Conservation (phyloP, 2,888 invertebrate species). For the Holacanthella duospinosa region DNA sequence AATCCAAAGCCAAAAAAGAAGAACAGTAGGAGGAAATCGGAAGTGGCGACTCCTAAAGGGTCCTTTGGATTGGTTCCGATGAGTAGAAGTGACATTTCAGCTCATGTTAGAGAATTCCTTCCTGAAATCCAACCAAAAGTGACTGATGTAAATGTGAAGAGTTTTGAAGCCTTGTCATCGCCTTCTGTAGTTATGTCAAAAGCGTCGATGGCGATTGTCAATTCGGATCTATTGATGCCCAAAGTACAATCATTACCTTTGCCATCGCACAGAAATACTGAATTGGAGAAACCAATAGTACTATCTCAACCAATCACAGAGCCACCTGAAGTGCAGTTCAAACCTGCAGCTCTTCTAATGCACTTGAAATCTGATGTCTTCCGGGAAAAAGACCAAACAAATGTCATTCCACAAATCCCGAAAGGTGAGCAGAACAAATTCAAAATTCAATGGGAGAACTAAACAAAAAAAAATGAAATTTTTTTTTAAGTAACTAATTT, state of each 20-base stretch:
- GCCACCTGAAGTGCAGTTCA: no score
- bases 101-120: background rate
- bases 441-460: no score
- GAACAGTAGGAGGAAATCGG: background rate
- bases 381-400: background rate
- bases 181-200: background rate
- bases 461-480: no score
- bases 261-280: background rate
- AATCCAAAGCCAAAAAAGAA: no score
- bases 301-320: background rate
- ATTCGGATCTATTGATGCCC: no score
- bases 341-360: background rate
- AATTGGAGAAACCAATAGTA: background rate
- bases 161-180: background rate
- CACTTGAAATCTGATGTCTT: background rate
- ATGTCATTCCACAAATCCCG: background rate
- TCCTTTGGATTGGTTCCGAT: background rate
- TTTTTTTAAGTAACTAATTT: no score
- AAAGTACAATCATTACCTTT: no score
- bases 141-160: background rate
- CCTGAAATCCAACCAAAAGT: background rate
- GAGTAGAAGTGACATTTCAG: slow-evolving; percentile 1
- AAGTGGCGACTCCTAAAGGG: background rate
- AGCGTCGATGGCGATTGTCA: no score
- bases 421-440: no score